Base-by-base conservation (phyloP, 2,113 vertebrate genomes). In the Pelodiscus sinensis region DNA sequence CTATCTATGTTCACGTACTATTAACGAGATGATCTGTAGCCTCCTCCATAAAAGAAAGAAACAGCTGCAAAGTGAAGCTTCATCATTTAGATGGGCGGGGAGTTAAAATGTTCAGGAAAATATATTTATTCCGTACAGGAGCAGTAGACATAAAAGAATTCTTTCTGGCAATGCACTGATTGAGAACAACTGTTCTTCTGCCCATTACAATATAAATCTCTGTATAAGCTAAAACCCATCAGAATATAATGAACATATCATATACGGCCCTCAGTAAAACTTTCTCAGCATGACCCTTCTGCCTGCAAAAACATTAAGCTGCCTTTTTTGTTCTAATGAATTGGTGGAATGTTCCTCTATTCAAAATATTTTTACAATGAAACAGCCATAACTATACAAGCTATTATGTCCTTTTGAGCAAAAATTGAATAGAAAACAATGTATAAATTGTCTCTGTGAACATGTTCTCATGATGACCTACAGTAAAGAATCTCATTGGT, bases 81-180 rank as follows among this genome's bases (percentile, higher is more conserved):
- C 1, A 14, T 94, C 22, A 4, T 54, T 82, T 38, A 31, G 83
- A 86, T 24, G 73, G 10, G 83, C 7, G 89, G 22, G 22, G 10
- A 75, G 25, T 55, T 62, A 25, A 13, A 24, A 51, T 84, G 50
- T 10, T 71, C 9, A 87, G 50, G 75, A 35, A 35, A 71, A n/a
- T 52, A 21, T 52, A 38, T 16, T 88, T 79, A 62, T 16, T 5
- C 0, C 0, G 62, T 11, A 27, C 29, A 62, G 0, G 1, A 51
- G 55, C 93, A 90, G 81, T 16, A 83, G 90, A 65, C 24, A 60
- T 13, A 88, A 81, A 71, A 4, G 10, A 21, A 82, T 16, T 38
- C 14, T 12, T 35, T 29, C 62, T 57, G 54, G 50, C 91, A 96
- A 89, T 1, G 0, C 56, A 18, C 6, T 14, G 6, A 2, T 21